Percentiles rank a stretch among this genome's conserved stretches.
Conservation (phyloP, 2,797 vertebrate genomes). For the Neopelma chrysocephalum region DNA sequence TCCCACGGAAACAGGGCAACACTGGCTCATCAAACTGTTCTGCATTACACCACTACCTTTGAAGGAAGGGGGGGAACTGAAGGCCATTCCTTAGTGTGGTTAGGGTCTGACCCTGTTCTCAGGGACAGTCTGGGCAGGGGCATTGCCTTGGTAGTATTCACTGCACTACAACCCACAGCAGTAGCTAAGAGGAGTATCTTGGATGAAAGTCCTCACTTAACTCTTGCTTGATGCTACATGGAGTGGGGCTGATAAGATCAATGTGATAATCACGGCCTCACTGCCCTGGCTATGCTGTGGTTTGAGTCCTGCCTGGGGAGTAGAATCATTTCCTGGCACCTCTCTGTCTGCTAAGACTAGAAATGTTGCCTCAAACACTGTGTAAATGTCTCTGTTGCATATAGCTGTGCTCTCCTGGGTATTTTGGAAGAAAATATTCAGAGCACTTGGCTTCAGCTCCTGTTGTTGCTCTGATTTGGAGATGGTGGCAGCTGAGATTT, state of each 20-base stretch:
- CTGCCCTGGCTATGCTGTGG: background rate
- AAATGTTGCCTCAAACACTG: background rate
- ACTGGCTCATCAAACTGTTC: background rate
- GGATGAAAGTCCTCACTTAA: background rate
- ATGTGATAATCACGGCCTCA: background rate
- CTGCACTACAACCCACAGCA: background rate
- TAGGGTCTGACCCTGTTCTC: background rate
- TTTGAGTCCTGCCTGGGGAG: background rate
- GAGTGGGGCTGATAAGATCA: background rate
- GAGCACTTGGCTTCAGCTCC: slow-evolving; percentile 1
- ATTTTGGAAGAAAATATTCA: background rate
- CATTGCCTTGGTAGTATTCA: background rate
- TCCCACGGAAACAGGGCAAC: background rate
- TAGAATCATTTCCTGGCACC: background rate
- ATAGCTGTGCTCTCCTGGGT: background rate
- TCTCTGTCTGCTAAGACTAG: background rate
- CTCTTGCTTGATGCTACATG: background rate
- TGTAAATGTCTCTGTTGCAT: background rate
- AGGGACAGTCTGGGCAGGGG: background rate
- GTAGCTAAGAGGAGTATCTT: background rate
- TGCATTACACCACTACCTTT: background rate
- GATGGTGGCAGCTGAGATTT: background rate
- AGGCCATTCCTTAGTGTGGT: background rate
- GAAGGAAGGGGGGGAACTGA: background rate
- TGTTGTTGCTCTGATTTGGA: background rate